Evolutionary conservation across 2,113 vertebrate genomes (phyloP).

Genomic region (Hypomesus transpacificus): DNA sequence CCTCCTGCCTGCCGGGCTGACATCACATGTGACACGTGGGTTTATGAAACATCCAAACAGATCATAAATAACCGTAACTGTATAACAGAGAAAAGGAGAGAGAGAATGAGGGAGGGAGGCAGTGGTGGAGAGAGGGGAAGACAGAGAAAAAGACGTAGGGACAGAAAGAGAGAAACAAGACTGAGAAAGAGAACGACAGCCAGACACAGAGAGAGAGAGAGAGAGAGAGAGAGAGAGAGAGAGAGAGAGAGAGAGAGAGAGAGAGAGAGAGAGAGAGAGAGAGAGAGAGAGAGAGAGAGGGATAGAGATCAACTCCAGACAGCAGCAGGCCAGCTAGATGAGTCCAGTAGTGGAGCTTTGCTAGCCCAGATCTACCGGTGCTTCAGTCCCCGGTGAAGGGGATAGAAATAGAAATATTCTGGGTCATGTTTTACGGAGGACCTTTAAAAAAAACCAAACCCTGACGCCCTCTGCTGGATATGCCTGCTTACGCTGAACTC

Average conservation of each 20-base stretch:
- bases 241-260: background rate
- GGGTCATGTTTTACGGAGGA: conserved; percentile 47
- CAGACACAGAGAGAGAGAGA: background rate
- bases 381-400: conserved; percentile 33
- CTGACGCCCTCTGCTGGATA: background rate
- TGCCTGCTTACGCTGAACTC: background rate
- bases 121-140: background rate
- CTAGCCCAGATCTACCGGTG: conserved; percentile 53
- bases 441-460: background rate
- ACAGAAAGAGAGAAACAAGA: background rate
- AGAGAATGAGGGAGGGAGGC: background rate
- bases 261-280: background rate
- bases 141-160: background rate
- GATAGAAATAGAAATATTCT: conserved; percentile 58
- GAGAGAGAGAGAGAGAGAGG: background rate
- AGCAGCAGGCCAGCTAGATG: background rate
- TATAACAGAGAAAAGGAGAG: background rate
- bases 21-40: too few species aligned
- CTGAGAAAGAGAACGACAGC: background rate
- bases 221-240: background rate
- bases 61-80: too few species aligned
- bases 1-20: background rate
- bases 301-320: background rate
- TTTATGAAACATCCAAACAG: too few species aligned
- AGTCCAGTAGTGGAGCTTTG: background rate